Evolutionary conservation across 2,113 vertebrate genomes (phyloP).

Genomic region (Candoia aspera): DNA sequence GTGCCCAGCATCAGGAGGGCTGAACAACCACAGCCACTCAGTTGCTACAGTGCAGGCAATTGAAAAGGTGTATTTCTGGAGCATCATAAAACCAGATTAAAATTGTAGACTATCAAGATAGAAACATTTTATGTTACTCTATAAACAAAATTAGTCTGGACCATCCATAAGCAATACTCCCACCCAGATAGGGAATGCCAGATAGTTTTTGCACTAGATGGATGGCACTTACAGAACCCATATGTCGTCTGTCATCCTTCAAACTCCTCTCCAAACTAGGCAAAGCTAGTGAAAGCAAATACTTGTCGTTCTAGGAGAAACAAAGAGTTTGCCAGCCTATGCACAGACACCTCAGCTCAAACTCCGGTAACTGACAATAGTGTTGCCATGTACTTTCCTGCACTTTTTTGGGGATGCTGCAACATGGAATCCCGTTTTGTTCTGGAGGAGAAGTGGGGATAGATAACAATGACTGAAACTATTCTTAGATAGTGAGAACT

Average conservation of each 20-base stretch:
- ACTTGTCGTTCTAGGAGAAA: neutral
- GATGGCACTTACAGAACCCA: neutral
- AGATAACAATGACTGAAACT: slow-evolving; percentile 48
- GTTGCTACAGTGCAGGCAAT: no score
- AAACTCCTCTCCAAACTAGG: slow-evolving; percentile 17
- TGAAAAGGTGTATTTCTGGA: neutral
- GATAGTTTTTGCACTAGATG: neutral
- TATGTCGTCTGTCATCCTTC: neutral
- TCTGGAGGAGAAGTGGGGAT: slow-evolving; percentile 60
- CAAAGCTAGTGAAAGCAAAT: slow-evolving; percentile 14
- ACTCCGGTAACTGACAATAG: slow-evolving; percentile 67
- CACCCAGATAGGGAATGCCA: neutral
- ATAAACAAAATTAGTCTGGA: neutral
- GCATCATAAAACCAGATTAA: neutral
- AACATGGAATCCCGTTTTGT: slow-evolving; percentile 53
- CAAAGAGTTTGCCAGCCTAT: slow-evolving; percentile 33
- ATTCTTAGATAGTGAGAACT: neutral
- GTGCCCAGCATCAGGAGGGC: neutral
- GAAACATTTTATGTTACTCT: neutral
- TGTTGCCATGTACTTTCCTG: slow-evolving; percentile 49
- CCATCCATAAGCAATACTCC: neutral
- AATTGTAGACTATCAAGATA: neutral
- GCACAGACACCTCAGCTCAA: slow-evolving; percentile 45
- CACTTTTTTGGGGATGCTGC: slow-evolving; percentile 13
- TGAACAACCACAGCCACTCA: neutral